These are phyloP conservation scores for Taurulus bubalis DNA, from an alignment of 2,113 vertebrate species.

Conservation along the genomic window DNA sequence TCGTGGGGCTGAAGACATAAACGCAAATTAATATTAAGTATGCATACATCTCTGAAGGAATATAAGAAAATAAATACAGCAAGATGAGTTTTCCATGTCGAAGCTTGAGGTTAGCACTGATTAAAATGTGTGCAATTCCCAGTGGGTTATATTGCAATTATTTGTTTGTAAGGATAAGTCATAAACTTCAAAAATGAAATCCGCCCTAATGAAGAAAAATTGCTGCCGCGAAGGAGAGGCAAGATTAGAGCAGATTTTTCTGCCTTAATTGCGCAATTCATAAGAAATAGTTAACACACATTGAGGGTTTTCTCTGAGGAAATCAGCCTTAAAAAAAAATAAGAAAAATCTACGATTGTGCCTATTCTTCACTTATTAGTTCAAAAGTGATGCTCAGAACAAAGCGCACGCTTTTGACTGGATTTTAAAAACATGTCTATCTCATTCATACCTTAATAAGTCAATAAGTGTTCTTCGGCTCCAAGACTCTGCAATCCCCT, in stretches of 20 bases:
- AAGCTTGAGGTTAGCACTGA: slow-evolving; percentile 77
- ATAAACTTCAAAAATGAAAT: slow-evolving; percentile 77
- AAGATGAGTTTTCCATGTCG: slow-evolving; percentile 75
- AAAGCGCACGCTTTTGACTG: slow-evolving; percentile 16
- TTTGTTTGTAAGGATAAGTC: slow-evolving; percentile 79
- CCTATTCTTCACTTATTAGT: slow-evolving; percentile 24
- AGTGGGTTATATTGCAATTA: slow-evolving; percentile 65
- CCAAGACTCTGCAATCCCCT: slow-evolving; percentile 59
- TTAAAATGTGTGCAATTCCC: slow-evolving; percentile 70
- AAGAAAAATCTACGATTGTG: background rate
- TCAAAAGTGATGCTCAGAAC: slow-evolving; percentile 26
- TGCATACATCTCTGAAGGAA: slow-evolving; percentile 73
- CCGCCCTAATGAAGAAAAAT: slow-evolving; percentile 78
- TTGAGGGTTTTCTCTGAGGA: slow-evolving; percentile 48
- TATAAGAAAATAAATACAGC: slow-evolving; percentile 63
- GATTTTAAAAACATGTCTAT: slow-evolving; percentile 43
- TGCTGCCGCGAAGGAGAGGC: slow-evolving; percentile 40
- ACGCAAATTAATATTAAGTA: slow-evolving; percentile 75
- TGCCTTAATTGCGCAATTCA: slow-evolving; percentile 74
- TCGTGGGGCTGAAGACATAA: slow-evolving; percentile 70
- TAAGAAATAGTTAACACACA: slow-evolving; percentile 50
- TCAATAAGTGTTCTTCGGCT: slow-evolving; percentile 44
- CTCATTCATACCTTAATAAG: slow-evolving; percentile 61
- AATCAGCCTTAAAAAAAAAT: slow-evolving; percentile 26
- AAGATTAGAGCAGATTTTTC: slow-evolving; percentile 66